Evolutionary conservation across 2,888 invertebrate species (phyloP).

Genomic region (Cantharis nigra): DNA sequence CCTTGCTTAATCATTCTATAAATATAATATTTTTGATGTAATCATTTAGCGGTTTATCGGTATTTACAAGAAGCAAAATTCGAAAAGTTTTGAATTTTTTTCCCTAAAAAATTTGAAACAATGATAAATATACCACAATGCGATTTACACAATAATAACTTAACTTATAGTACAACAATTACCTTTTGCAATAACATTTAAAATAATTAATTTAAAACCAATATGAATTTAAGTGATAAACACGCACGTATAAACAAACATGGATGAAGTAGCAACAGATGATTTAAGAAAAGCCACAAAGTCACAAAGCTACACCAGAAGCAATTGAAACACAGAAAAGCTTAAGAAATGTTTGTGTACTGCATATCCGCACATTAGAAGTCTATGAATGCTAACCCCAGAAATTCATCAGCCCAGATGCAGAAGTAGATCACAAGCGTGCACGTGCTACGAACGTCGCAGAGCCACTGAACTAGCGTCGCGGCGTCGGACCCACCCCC

Average conservation of each 20-base stretch:
- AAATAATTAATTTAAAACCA: conserved; percentile 11
- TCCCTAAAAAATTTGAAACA: neutral
- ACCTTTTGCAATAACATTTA: conserved; percentile 25
- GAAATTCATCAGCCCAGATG: conserved; percentile 20
- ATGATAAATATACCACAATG: neutral
- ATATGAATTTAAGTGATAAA: conserved; percentile 14
- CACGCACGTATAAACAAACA: conserved; percentile 32
- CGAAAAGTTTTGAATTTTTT: neutral
- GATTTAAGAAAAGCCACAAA: conserved; percentile 23
- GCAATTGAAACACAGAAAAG: conserved; percentile 10
- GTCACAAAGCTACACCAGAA: conserved; percentile 21
- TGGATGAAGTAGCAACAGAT: conserved; percentile 33
- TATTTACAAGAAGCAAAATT: neutral
- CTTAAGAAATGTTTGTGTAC: conserved; percentile 5
- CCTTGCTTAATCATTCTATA: neutral
- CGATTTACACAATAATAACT: neutral
- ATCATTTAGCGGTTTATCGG: neutral
- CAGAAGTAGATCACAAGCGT: conserved; percentile 34
- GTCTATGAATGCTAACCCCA: conserved; percentile 21
- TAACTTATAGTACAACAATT: conserved; percentile 10
- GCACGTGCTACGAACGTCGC: conserved; percentile 50
- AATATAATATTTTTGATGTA: neutral
- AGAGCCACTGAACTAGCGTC: conserved; percentile 52
- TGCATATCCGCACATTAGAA: neutral
- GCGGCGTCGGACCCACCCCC: conserved; percentile 52